Percentiles rank a stretch among this genome's conserved stretches.
phyloP scores from a whole-genome alignment of 2,888 invertebrate species.

The Lasioglossum lativentre region DNA sequence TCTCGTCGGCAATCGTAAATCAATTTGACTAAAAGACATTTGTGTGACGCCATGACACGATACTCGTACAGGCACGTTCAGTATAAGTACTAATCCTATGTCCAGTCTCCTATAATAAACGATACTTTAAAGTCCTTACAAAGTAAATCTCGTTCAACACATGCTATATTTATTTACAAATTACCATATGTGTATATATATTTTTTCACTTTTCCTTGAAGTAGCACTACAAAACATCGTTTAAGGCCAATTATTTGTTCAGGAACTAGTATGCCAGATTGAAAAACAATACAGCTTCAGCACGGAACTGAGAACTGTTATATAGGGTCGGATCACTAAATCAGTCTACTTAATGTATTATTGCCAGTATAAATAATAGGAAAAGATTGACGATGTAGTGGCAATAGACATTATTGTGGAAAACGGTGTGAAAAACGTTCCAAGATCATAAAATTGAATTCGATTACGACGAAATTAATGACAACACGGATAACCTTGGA shows the following conservation, averaged over 20 bases:
- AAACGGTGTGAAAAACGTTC: not conserved
- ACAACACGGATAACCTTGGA: not conserved
- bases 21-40: slow-evolving; percentile 31
- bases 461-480: not conserved
- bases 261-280: slow-evolving; percentile 68
- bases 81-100: slow-evolving; percentile 59
- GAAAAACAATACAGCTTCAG: slow-evolving; percentile 58
- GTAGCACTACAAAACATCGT: slow-evolving; percentile 51
- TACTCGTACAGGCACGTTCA: slow-evolving; percentile 59
- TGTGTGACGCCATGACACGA: slow-evolving; percentile 40
- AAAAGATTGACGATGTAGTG: slow-evolving; percentile 7
- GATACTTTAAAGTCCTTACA: slow-evolving; percentile 42
- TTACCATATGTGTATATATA: slow-evolving; percentile 26
- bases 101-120: slow-evolving; percentile 60
- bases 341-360: slow-evolving; percentile 12
- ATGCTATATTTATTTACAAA: slow-evolving; percentile 52
- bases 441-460: not conserved
- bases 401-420: slow-evolving; percentile 4
- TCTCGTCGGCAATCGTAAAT: slow-evolving; percentile 37
- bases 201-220: slow-evolving; percentile 18
- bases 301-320: slow-evolving; percentile 31
- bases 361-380: slow-evolving; percentile 15
- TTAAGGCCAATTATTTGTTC: slow-evolving; percentile 61
- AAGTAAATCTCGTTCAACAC: slow-evolving; percentile 43
- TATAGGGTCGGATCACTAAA: slow-evolving; percentile 11